phyloP scores from a whole-genome alignment of 2,797 vertebrate species.

The Aselliscus stoliczkanus region DNA sequence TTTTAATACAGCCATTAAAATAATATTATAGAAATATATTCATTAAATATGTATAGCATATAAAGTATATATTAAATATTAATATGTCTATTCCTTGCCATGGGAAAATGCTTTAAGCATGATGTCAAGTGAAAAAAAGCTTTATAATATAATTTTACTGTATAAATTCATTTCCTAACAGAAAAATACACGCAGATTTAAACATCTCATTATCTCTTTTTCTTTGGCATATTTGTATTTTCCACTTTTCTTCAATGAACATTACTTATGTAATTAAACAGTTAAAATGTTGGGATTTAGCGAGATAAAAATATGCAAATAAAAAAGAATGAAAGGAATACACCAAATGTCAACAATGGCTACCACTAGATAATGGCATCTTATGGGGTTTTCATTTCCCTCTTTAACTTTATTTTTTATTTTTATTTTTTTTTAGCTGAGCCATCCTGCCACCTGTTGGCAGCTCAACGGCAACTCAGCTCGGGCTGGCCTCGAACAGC shows the following conservation, averaged over 20 bases:
- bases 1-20: not conserved
- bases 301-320: not conserved
- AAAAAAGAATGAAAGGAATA: not conserved
- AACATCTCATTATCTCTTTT: not conserved
- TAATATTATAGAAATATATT: not conserved
- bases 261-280: not conserved
- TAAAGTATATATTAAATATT: not conserved
- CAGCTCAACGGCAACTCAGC: too few species aligned
- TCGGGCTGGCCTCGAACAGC: too few species aligned
- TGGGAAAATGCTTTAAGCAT: not conserved
- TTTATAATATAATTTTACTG: not conserved
- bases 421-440: too few species aligned
- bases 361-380: not conserved
- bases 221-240: not conserved
- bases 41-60: not conserved
- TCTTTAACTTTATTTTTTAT: not conserved
- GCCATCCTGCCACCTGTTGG: too few species aligned
- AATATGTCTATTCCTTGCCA: not conserved
- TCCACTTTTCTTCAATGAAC: not conserved
- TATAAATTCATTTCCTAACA: conserved; percentile 7
- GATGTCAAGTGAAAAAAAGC: not conserved
- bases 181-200: not conserved
- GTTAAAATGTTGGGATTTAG: not conserved
- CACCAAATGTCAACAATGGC: not conserved
- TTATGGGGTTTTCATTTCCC: not conserved